Conservation (phyloP, 2,888 invertebrate species). For the Scelioninae gen. 1 region DNA sequence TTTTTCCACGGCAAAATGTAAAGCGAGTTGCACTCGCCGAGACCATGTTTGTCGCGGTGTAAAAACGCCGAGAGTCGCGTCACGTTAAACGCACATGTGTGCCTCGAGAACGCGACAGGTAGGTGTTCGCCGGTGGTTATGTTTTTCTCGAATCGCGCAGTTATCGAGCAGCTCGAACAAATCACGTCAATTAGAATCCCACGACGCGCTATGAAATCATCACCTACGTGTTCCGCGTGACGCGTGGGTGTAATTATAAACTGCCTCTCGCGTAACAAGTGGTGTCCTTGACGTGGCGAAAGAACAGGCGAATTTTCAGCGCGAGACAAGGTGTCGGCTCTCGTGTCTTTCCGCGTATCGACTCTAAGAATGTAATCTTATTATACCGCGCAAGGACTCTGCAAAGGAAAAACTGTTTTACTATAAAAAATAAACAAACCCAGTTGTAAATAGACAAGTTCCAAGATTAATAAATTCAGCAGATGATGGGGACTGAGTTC, state of each 20-base stretch:
- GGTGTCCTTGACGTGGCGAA: slow-evolving; percentile 58
- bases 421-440: slow-evolving; percentile 1
- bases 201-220: slow-evolving; percentile 66
- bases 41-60: slow-evolving; percentile 47
- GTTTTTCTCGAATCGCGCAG: slow-evolving; percentile 54
- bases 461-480: too few relatives aligned
- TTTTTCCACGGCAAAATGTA: slow-evolving; percentile 40
- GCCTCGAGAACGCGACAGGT: slow-evolving; percentile 53
- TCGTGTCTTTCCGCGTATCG: slow-evolving; percentile 61
- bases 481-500: too few relatives aligned
- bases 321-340: slow-evolving; percentile 59
- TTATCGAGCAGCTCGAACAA: slow-evolving; percentile 68
- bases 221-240: slow-evolving; percentile 52
- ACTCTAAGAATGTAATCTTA: slow-evolving; percentile 50
- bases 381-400: slow-evolving; percentile 42
- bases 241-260: slow-evolving; percentile 68
- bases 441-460: background rate
- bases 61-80: slow-evolving; percentile 50
- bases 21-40: slow-evolving; percentile 34
- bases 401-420: background rate
- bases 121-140: slow-evolving; percentile 61
- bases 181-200: slow-evolving; percentile 73
- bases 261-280: slow-evolving; percentile 61
- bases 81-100: slow-evolving; percentile 58
- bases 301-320: slow-evolving; percentile 58